Percentiles rank a stretch among this genome's conserved stretches.
These are phyloP conservation scores for Iguana delicatissima DNA, from an alignment of 2,797 vertebrate genomes.

Conservation along the genomic window DNA sequence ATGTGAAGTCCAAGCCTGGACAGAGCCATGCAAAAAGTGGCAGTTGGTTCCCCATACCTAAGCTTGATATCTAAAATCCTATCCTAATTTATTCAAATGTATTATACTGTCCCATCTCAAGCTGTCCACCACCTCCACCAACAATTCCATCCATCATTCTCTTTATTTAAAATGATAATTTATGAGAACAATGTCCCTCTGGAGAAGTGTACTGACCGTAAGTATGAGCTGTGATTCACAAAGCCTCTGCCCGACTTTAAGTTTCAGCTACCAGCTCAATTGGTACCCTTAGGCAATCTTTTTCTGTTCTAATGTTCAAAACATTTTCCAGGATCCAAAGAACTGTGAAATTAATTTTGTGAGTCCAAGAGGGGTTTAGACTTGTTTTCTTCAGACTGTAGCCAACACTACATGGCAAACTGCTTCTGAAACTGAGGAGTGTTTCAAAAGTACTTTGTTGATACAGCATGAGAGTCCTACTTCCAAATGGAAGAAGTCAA, in stretches of 20 bases:
- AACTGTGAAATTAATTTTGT: constrained; percentile 11
- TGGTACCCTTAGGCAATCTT: not conserved
- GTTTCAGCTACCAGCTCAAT: not conserved
- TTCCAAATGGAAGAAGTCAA: not conserved
- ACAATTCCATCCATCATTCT: not conserved
- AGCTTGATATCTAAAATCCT: not conserved
- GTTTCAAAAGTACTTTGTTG: not conserved
- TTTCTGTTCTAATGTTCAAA: not conserved
- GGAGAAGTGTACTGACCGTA: not conserved
- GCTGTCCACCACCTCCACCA: not conserved
- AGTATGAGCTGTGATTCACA: not conserved
- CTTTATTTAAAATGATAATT: not conserved
- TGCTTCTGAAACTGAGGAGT: not conserved
- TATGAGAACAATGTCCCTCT: not conserved
- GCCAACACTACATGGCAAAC: not conserved
- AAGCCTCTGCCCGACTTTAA: not conserved
- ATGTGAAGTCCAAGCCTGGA: not conserved
- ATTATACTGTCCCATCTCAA: not conserved
- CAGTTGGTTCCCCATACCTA: not conserved
- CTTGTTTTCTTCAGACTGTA: not conserved
- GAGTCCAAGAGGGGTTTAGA: not conserved
- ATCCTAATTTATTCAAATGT: not conserved
- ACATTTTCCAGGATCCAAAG: not conserved
- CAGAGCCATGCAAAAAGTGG: not conserved
- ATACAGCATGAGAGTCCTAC: not conserved